phyloP scores from a whole-genome alignment of 2,797 vertebrate species.

The Cossypha polioptera region DNA sequence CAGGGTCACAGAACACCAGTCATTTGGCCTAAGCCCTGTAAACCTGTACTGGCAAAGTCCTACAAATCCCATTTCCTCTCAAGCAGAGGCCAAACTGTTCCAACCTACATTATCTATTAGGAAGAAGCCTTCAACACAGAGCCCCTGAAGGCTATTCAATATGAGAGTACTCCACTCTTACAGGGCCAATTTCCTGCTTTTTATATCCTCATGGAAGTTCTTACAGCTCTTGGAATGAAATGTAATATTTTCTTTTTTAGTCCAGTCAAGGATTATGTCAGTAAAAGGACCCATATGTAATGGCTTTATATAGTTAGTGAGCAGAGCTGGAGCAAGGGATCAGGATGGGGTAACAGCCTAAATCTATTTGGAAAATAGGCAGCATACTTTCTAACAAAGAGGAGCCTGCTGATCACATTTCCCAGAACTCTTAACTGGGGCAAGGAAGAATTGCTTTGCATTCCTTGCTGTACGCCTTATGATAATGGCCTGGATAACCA shows the following conservation, averaged over 20 bases:
- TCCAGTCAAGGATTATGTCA: slow-evolving; percentile 62
- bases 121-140: background rate
- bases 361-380: slow-evolving; percentile 27
- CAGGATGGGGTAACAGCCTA: background rate
- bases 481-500: background rate
- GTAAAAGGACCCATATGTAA: slow-evolving; percentile 66
- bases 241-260: slow-evolving; percentile 69
- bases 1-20: background rate
- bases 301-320: slow-evolving; percentile 63
- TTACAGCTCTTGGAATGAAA: slow-evolving; percentile 64
- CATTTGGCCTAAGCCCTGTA: background rate
- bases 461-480: background rate
- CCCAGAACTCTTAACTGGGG: background rate
- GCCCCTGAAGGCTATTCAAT: slow-evolving; percentile 29
- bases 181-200: slow-evolving; percentile 57
- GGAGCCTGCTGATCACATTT: background rate
- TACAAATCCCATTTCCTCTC: slow-evolving; percentile 35
- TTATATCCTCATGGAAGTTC: slow-evolving; percentile 63
- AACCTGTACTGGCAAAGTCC: background rate
- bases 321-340: background rate
- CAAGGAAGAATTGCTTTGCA: background rate
- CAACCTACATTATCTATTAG: background rate
- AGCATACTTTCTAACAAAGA: slow-evolving; percentile 23
- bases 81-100: background rate
- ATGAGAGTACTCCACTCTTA: background rate